Base-by-base conservation (phyloP, 2,888 invertebrate species). In the Tetranychus truncatus region DNA sequence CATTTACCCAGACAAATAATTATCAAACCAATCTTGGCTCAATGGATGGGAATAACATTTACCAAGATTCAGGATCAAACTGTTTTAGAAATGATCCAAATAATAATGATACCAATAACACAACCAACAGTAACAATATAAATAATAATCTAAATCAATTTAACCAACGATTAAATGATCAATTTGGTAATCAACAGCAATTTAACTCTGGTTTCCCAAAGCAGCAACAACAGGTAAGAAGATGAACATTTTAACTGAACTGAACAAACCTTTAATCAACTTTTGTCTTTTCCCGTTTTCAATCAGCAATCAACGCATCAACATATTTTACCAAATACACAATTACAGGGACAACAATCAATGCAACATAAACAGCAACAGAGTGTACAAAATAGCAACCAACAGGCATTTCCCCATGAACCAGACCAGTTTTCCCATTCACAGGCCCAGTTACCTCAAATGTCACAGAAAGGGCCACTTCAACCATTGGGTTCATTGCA, bases 151-250 rank as follows among this genome's bases (percentile, higher is more conserved):
- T 34, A 5, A 55, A 55, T 55, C 55, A 55, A 55, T 55, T 55
- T 15, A 55, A 55, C 55, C 55, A 55, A 55, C 55, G 55, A 15
- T 0, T 34, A 5, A 15, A 55, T 55, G 11, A 55, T 9, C 55
- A 55, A 55, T 55, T 55, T 55, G 55, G 55, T 55, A 55, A 55
- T 55, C 55, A 55, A 55, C 55, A 55, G 55, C 55, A 55, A 55
- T 55, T 55, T 6, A 55, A 55, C 6, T 55, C 55, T 55, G 55
- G 55, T 55, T 55, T 55, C 55, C 15, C 55, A 55, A 15, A 9
- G 2, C 55, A 55, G 15, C 55, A 55, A 55, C 55, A 55, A 7
- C 55, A 55, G 55, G 55, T 55, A 55, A 8, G 46, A 46, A 11
- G 55, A 5, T 55, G 34, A 34, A 34, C 34, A 34, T 34, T 34